These are phyloP conservation scores for Chaetodon trifasciatus DNA, from an alignment of 2,797 vertebrate genomes.

Conservation along the genomic window DNA sequence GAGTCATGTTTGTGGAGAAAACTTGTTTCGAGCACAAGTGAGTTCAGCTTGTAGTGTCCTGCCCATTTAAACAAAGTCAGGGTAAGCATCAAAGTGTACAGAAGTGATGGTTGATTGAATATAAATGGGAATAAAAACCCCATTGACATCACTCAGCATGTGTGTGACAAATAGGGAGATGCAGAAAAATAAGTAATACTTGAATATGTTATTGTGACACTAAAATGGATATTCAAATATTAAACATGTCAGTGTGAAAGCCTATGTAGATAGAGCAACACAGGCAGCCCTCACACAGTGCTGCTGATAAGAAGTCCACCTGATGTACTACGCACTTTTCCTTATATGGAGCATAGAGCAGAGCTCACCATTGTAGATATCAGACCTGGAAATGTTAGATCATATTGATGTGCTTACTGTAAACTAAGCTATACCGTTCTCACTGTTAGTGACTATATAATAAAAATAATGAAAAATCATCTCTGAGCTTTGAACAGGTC, in stretches of 20 bases:
- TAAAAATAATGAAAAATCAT: not conserved
- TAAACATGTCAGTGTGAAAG: not conserved
- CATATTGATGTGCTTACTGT: not conserved
- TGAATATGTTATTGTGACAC: not conserved
- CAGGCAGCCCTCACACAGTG: not conserved
- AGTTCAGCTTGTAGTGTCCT: not conserved
- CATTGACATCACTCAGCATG: not conserved
- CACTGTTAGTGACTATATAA: not conserved
- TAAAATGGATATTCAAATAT: not conserved
- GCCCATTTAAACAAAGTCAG: not conserved
- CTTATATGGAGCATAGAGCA: not conserved
- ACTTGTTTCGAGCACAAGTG: not conserved
- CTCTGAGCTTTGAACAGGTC: not conserved
- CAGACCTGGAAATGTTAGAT: not conserved
- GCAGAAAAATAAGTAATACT: not conserved
- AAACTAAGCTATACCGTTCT: not conserved
- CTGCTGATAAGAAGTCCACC: slow-evolving; percentile 10
- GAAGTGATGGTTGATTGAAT: not conserved
- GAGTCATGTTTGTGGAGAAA: not conserved
- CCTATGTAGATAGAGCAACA: not conserved
- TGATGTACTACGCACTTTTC: not conserved
- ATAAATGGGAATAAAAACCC: not conserved
- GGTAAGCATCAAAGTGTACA: not conserved
- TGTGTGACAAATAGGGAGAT: not conserved
- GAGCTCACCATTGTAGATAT: not conserved